A percentile compares a stretch with the other conserved stretches of the same genome.
Evolutionary conservation across 2,113 vertebrate genomes (phyloP).

Genomic region (Lophura nycthemera): DNA sequence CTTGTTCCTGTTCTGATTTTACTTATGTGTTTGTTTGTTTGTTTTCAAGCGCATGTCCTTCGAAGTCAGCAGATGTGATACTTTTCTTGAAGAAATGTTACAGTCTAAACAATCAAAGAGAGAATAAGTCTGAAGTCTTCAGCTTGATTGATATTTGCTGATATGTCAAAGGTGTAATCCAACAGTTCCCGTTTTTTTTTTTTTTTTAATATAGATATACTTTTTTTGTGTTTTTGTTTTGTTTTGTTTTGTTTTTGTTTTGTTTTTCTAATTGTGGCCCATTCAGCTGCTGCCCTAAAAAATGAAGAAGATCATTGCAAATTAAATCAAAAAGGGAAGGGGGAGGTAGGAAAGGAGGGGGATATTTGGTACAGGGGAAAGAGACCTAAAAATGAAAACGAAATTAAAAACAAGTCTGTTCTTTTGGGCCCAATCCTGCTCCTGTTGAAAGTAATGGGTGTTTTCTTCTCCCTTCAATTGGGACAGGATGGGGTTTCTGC

Average conservation of each 20-base stretch:
- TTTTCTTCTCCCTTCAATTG: conserved; percentile 63
- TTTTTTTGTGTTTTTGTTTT: conserved; percentile 79
- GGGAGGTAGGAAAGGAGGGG: background rate
- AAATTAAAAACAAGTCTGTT: conserved; percentile 62
- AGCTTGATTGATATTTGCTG: conserved; percentile 85
- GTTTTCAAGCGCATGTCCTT: conserved; percentile 80
- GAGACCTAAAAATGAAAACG: conserved; percentile 52
- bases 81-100: conserved; percentile 86
- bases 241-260: conserved; percentile 53
- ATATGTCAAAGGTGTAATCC: conserved; percentile 88
- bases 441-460: conserved; percentile 58
- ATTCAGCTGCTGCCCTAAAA: conserved; percentile 89
- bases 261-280: conserved; percentile 88
- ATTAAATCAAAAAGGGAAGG: conserved; percentile 75
- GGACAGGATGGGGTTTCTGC: conserved; percentile 58
- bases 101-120: conserved; percentile 83
- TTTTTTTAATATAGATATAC: conserved; percentile 74
- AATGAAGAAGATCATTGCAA: conserved; percentile 83
- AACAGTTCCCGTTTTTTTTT: conserved; percentile 81
- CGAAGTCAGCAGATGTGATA: conserved; percentile 82
- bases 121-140: conserved; percentile 87
- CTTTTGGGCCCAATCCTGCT: conserved; percentile 64
- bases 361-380: conserved; percentile 49
- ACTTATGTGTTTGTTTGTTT: conserved; percentile 72
- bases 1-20: conserved; percentile 77